A percentile compares a stretch with the other conserved stretches of the same genome.
Conservation (phyloP, 1,140 invertebrate genomes). For the Limonius californicus region DNA sequence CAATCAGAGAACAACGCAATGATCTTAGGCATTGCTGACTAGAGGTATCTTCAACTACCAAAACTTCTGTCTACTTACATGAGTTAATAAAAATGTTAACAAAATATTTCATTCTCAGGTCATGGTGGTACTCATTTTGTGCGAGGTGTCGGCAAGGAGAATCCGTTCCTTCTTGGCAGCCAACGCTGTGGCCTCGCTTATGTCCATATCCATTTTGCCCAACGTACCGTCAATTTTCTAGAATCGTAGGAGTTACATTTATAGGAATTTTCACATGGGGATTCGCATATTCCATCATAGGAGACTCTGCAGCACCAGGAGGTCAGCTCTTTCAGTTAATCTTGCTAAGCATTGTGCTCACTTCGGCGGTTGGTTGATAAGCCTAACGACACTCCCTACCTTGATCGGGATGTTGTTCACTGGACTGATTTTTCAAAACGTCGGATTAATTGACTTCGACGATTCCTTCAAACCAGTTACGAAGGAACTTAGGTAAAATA, state of each 20-base stretch:
- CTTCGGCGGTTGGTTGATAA: conserved; percentile 75
- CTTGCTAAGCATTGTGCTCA: conserved; percentile 70
- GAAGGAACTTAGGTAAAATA: conserved; percentile 60
- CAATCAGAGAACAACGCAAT: no score
- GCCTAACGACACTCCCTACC: conserved; percentile 75
- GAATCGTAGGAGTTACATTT: conserved; percentile 62
- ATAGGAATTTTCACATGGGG: conserved; percentile 74
- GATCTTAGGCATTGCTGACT: no score
- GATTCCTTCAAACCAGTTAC: conserved; percentile 58
- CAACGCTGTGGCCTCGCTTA: conserved; percentile 66
- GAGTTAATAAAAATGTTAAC: background rate
- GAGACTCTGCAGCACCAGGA: conserved; percentile 68
- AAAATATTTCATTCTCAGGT: conserved; percentile 49
- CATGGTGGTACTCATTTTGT: conserved; percentile 71
- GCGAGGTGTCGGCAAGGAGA: conserved; percentile 66
- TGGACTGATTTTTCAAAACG: conserved; percentile 72
- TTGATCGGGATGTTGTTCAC: conserved; percentile 83
- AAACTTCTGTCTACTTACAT: no score
- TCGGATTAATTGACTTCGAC: conserved; percentile 68
- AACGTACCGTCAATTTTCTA: conserved; percentile 71
- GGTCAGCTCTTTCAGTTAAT: conserved; percentile 78
- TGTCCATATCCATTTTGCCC: conserved; percentile 79
- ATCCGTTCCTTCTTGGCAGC: conserved; percentile 70
- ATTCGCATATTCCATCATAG: conserved; percentile 67
- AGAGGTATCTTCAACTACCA: no score